phyloP scores from a whole-genome alignment of 2,113 vertebrate species.

The Microcebus tavaratra region DNA sequence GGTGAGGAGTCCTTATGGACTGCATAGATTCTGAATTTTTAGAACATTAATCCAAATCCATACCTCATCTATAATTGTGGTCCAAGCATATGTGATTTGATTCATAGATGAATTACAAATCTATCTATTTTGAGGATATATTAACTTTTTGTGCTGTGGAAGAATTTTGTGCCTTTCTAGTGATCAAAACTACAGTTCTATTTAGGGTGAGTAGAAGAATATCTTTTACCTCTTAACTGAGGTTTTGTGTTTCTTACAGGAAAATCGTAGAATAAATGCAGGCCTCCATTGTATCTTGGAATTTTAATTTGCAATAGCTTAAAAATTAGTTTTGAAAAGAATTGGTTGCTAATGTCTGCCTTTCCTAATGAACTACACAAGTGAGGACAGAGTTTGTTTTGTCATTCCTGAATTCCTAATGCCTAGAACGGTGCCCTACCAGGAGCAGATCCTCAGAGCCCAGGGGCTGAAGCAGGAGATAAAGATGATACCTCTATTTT shows the following conservation, averaged over 20 bases:
- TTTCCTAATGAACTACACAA: not conserved
- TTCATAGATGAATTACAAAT: not conserved
- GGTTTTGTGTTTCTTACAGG: not conserved
- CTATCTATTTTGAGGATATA: not conserved
- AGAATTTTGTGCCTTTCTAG: not conserved
- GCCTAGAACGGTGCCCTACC: not conserved
- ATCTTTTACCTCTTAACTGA: not conserved
- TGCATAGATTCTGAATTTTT: slow-evolving; percentile 22
- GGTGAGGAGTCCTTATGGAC: not conserved
- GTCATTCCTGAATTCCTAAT: not conserved
- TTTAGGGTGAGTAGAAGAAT: not conserved
- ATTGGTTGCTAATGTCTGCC: not conserved
- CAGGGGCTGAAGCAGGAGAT: not conserved
- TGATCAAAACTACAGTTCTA: not conserved
- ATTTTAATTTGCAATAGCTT: slow-evolving; percentile 17
- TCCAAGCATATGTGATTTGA: not conserved
- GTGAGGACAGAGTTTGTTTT: not conserved
- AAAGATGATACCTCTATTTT: accelerated
- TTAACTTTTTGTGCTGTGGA: not conserved
- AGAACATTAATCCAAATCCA: not conserved
- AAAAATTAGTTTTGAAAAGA: not conserved
- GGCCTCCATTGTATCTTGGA: not conserved
- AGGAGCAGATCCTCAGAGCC: accelerated
- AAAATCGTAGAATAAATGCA: not conserved
- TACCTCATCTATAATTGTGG: not conserved